These are phyloP conservation scores for Drosophila neotestacea DNA, from an alignment of 2,888 invertebrate genomes.

Conservation along the genomic window DNA sequence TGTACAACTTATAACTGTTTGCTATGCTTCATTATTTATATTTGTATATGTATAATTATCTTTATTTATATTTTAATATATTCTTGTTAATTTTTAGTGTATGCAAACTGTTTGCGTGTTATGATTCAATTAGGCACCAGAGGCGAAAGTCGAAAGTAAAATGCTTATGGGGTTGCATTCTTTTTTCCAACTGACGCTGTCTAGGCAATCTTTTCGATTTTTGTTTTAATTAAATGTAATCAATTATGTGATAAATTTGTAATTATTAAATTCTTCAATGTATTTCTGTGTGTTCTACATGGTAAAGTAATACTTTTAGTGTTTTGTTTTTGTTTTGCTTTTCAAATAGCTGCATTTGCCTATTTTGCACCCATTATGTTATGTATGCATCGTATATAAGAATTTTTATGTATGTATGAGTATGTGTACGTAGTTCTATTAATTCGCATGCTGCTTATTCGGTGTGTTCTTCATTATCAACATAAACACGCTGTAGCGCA, in stretches of 20 bases:
- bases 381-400: slow-evolving; percentile 28
- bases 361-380: slow-evolving; percentile 43
- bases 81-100: slow-evolving; percentile 26
- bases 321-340: slow-evolving; percentile 28
- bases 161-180: slow-evolving; percentile 33
- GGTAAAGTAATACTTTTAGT: slow-evolving; percentile 78
- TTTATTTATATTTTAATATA: slow-evolving; percentile 23
- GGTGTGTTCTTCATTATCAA: slow-evolving; percentile 69
- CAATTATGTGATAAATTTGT: slow-evolving; percentile 50
- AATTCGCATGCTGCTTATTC: slow-evolving; percentile 72
- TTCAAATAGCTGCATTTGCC: slow-evolving; percentile 62
- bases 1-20: slow-evolving; percentile 69
- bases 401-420: slow-evolving; percentile 35
- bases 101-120: slow-evolving; percentile 38
- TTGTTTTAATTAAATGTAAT: slow-evolving; percentile 31
- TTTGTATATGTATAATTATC: slow-evolving; percentile 21
- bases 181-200: slow-evolving; percentile 19
- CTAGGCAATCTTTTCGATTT: slow-evolving; percentile 12
- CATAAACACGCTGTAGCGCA: slow-evolving; percentile 68
- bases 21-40: slow-evolving; percentile 32
- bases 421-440: slow-evolving; percentile 67
- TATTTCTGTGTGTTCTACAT: slow-evolving; percentile 66
- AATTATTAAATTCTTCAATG: slow-evolving; percentile 67
- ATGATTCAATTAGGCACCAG: slow-evolving; percentile 21
- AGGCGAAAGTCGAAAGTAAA: slow-evolving; percentile 24